These are phyloP conservation scores for Nipponacmea schrenckii DNA, from an alignment of 2,888 invertebrate genomes.

Conservation along the genomic window DNA sequence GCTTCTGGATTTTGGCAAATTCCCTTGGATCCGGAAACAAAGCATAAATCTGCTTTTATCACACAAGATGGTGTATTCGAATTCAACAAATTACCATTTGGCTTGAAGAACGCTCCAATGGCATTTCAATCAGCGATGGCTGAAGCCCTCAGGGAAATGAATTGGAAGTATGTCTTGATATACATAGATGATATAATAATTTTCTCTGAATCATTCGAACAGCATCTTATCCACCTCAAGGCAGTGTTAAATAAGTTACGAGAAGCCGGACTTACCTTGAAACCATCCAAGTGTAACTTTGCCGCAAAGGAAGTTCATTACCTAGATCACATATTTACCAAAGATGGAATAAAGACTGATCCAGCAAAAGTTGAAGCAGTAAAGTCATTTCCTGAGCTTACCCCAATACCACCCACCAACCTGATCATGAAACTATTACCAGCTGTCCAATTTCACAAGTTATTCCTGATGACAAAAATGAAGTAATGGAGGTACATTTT, in stretches of 20 bases:
- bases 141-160: constrained; percentile 28
- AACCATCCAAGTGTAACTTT: constrained; percentile 37
- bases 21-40: constrained; percentile 24
- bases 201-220: constrained; percentile 28
- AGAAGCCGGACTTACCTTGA: constrained; percentile 30
- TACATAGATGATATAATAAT: constrained; percentile 43
- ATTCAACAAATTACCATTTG: constrained; percentile 37
- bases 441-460: no score
- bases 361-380: constrained; percentile 26
- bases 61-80: no score
- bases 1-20: constrained; percentile 30
- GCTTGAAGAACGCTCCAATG: constrained; percentile 35
- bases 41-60: constrained; percentile 33
- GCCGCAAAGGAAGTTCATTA: constrained; percentile 28
- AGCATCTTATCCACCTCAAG: constrained; percentile 31
- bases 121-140: constrained; percentile 33
- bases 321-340: constrained; percentile 32
- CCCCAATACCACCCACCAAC: constrained; percentile 21
- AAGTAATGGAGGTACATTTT: no score
- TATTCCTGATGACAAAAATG: no score
- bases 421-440: no score
- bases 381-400: constrained; percentile 17
- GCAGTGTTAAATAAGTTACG: constrained; percentile 28
- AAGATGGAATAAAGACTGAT: constrained; percentile 31
- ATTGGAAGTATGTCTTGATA: constrained; percentile 35